phyloP scores from a whole-genome alignment of 2,113 vertebrate species.

The Heptranchias perlo region DNA sequence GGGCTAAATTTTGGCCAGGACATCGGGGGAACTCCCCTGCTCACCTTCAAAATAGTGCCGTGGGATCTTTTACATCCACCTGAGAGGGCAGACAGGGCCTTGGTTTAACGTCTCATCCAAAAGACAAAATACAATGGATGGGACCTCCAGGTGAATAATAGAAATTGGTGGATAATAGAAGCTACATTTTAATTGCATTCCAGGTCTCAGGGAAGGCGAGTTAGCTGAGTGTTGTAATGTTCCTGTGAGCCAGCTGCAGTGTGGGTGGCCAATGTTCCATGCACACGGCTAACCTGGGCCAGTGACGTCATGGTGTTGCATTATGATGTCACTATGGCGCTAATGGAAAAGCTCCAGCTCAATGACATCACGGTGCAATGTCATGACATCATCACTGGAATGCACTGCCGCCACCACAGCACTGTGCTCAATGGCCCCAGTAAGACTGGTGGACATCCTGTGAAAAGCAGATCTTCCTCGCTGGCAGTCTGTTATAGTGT shows the following conservation, averaged over 20 bases:
- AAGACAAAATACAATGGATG: neutral
- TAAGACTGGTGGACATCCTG: neutral
- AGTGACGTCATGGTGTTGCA: too few species aligned
- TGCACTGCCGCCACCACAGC: too few species aligned
- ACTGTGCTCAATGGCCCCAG: too few species aligned
- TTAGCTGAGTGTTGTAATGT: neutral
- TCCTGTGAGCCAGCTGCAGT: neutral
- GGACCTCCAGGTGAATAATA: neutral
- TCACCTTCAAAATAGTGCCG: neutral
- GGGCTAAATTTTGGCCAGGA: neutral
- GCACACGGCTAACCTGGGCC: neutral
- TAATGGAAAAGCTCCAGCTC: neutral
- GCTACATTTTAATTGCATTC: neutral
- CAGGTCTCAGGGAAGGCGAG: neutral
- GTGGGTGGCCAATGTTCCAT: neutral
- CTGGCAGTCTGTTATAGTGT: neutral
- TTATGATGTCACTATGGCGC: neutral
- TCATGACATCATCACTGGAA: neutral
- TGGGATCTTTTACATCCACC: neutral
- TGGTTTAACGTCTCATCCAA: neutral
- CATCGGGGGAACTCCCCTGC: neutral
- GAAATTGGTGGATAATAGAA: neutral
- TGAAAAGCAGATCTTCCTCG: too few species aligned
- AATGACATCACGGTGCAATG: too few species aligned
- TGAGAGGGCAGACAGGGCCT: too few species aligned